phyloP scores from a whole-genome alignment of 2,113 vertebrate species.

The Odocoileus hemionus region DNA sequence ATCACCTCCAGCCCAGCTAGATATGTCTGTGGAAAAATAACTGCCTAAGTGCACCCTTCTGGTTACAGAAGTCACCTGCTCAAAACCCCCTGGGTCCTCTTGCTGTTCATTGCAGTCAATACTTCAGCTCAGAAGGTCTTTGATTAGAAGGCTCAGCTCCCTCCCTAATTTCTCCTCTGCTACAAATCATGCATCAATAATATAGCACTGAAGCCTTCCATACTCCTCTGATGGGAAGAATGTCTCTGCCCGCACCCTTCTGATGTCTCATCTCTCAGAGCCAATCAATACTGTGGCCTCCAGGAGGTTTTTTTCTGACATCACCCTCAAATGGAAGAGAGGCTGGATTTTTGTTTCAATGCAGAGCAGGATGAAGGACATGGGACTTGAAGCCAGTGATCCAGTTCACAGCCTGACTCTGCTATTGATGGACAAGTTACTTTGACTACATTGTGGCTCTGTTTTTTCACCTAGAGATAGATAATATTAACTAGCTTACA shows the following conservation, averaged over 20 bases:
- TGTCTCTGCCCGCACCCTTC: neutral
- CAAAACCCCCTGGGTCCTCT: neutral
- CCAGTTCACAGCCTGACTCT: neutral
- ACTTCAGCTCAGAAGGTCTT: neutral
- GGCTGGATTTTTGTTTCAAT: neutral
- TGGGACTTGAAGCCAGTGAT: neutral
- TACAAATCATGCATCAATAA: neutral
- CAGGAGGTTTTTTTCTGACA: neutral
- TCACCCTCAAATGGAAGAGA: neutral
- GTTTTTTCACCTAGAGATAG: neutral
- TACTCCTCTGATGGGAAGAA: neutral
- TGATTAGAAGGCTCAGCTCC: neutral
- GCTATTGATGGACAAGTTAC: neutral
- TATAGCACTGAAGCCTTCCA: neutral
- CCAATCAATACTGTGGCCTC: neutral
- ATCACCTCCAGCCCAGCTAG: neutral
- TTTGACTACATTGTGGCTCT: neutral
- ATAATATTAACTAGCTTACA: neutral
- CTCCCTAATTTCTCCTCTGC: neutral
- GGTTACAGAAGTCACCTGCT: neutral
- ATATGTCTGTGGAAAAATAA: neutral
- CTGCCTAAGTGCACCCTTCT: neutral
- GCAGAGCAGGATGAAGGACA: neutral
- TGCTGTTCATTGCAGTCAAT: neutral
- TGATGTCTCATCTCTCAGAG: neutral